Base-by-base conservation (phyloP, 1,140 invertebrate genomes). In the Lethrus apterus region DNA sequence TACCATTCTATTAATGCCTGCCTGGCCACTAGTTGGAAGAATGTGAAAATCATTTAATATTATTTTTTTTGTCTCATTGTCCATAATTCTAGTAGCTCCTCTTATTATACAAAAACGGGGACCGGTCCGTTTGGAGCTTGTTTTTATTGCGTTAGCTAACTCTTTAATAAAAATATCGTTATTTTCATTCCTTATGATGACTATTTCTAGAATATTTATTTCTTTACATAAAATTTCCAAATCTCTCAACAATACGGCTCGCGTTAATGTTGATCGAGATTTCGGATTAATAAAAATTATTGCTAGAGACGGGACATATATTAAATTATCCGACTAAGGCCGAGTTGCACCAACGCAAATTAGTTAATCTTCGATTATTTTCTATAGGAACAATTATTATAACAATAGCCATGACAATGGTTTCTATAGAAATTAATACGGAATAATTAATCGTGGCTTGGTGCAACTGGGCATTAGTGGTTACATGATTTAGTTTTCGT, bases 251-350 rank as follows among this genome's bases (percentile, higher is more conserved):
- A 26, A n/a, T 26, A n/a, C 23, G 23, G 5, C 23, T 26, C 5
- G 23, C 5, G 23, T n/a, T 7, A n/a, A 7, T 73, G 51, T 48
- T 77, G 68, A 58, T 64, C 68, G 51, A 26, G 23, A 26, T 26
- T 26, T 26, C n/a, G 5, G 23, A 26, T 26, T n/a, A n/a, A 7
- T 7, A 26, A 26, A 26, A 7, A 26, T 26, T 7, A 26, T n/a
- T 7, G 23, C 5, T 26, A 7, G 5, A 7, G 23, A 26, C n/a
- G 23, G 23, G 5, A 26, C 23, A 26, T 26, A 26, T 7, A 26
- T 7, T 7, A 26, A 26, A 26, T 26, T n/a, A 5, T n/a, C n/a
- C n/a, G n/a, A n/a, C n/a, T n/a, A n/a, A n/a, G n/a, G n/a, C n/a
- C n/a, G n/a, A n/a, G n/a, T n/a, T n/a, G n/a, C n/a, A n/a, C n/a